A percentile compares a stretch with the other conserved stretches of the same genome.
Evolutionary conservation across 2,113 vertebrate genomes (phyloP).

Genomic region (Lamprotornis superbus): DNA sequence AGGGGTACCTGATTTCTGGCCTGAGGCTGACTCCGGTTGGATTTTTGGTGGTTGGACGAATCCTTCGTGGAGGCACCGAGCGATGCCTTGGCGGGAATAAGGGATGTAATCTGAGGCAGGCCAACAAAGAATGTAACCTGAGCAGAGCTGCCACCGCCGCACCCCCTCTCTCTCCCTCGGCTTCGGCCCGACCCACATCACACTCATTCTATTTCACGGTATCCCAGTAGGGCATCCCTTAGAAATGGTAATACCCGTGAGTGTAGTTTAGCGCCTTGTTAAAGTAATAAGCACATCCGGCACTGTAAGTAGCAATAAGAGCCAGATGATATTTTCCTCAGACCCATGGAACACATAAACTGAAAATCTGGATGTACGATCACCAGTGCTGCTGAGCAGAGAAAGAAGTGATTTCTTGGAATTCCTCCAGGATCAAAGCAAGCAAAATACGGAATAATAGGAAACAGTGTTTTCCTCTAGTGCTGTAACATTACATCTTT

Average conservation of each 20-base stretch:
- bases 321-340: rapidly evolving
- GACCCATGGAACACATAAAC: background rate
- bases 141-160: rapidly evolving
- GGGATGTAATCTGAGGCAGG: background rate
- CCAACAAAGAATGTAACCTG: background rate
- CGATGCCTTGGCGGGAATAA: background rate
- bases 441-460: background rate
- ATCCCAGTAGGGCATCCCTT: background rate
- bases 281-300: background rate
- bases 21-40: background rate
- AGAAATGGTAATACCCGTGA: rapidly evolving
- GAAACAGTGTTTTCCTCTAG: background rate
- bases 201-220: rapidly evolving
- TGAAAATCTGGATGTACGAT: rapidly evolving
- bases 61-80: background rate
- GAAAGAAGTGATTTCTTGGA: background rate
- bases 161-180: background rate
- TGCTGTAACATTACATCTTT: background rate
- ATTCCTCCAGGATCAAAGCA: background rate
- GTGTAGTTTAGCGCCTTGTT: background rate
- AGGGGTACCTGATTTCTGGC: background rate
- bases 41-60: background rate
- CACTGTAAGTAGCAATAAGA: background rate
- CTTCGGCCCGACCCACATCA: rapidly evolving
- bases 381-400: background rate